Conservation (phyloP, 2,888 invertebrate species). For the Pecten maximus region DNA sequence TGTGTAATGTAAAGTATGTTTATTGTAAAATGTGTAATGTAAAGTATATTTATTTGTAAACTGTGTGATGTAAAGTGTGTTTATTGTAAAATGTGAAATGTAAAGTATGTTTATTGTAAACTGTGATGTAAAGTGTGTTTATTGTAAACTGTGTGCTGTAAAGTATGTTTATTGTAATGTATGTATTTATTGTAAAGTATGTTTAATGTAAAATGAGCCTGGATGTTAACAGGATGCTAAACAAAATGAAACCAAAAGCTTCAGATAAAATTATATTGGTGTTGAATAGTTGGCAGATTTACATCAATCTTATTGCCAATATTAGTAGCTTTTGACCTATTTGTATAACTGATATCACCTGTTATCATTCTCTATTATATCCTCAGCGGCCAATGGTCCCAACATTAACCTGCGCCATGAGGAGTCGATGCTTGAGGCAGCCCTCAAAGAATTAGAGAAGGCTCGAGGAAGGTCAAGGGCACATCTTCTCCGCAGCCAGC, state of each 20-base stretch:
- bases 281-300: too few species aligned
- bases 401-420: constrained; percentile 73
- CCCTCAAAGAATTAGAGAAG: constrained; percentile 74
- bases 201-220: not conserved
- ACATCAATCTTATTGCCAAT: too few species aligned
- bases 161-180: not conserved
- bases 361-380: too few species aligned
- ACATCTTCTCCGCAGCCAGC: constrained; percentile 68
- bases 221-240: too few species aligned
- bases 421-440: constrained; percentile 69
- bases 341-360: too few species aligned
- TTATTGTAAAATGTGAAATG: constrained; percentile 6
- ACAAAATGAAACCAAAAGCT: too few species aligned
- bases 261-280: too few species aligned
- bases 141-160: not conserved
- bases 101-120: not conserved
- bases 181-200: not conserved
- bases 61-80: not conserved
- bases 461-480: constrained; percentile 74
- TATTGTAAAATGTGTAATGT: not conserved
- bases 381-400: constrained; percentile 58
- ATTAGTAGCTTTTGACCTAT: too few species aligned
- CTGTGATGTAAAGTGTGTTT: not conserved
- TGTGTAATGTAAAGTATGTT: constrained; percentile 23
- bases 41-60: not conserved